Percentiles rank a stretch among this genome's conserved stretches.
Conservation (phyloP, 1,140 invertebrate species). For the Physella acuta region DNA sequence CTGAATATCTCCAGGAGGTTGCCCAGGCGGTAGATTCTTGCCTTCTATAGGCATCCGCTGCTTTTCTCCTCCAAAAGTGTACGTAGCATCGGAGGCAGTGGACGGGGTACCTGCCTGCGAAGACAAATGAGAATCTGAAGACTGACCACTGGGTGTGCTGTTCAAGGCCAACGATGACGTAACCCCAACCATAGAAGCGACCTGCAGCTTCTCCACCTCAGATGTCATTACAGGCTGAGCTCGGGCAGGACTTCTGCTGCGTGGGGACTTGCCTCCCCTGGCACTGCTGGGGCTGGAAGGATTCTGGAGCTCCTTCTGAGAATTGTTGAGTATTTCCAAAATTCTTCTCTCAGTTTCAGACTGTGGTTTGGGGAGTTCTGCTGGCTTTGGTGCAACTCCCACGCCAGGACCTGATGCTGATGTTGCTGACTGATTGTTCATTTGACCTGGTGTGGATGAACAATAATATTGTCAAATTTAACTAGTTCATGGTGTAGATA, state of each 20-base stretch:
- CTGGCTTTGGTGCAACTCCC: constrained; percentile 23
- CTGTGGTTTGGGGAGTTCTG: constrained; percentile 45
- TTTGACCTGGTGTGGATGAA: constrained; percentile 22
- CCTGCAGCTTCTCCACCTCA: constrained; percentile 1
- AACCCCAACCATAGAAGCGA: background rate
- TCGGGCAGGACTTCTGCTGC: constrained; percentile 31
- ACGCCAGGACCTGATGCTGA: constrained; percentile 8
- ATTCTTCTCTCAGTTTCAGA: constrained; percentile 50
- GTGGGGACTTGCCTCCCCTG: constrained; percentile 28
- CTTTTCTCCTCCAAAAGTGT: constrained; percentile 9
- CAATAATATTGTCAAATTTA: constrained; percentile 17
- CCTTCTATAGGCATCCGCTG: background rate
- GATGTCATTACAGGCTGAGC: constrained; percentile 1
- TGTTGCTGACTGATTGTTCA: constrained; percentile 7
- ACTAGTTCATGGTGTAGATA: too few species aligned
- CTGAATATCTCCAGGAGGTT: background rate
- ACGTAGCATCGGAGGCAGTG: background rate
- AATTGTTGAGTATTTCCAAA: constrained; percentile 47
- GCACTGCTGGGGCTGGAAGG: constrained; percentile 21
- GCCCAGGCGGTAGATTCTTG: background rate
- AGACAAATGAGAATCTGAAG: constrained; percentile 6
- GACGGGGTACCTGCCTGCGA: background rate
- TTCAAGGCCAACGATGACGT: background rate
- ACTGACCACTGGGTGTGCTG: background rate
- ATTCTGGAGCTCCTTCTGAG: constrained; percentile 28